A percentile compares a stretch with the other conserved stretches of the same genome.
phyloP scores from a whole-genome alignment of 2,113 vertebrate species.

The Harpagus bidentatus region DNA sequence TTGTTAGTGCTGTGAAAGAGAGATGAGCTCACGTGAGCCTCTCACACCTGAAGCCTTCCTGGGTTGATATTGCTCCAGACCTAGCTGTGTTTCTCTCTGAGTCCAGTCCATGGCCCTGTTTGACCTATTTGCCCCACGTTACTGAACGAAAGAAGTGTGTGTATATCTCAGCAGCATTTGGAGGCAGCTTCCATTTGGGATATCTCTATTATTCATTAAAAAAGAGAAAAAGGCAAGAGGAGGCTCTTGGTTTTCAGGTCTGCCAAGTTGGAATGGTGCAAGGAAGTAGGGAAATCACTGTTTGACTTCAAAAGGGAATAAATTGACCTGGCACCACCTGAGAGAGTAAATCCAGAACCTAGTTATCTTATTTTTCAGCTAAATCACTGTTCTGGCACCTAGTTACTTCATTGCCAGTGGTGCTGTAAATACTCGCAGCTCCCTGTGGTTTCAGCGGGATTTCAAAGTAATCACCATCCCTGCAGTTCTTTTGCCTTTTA shows the following conservation, averaged over 20 bases:
- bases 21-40: background rate
- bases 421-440: constrained; percentile 35
- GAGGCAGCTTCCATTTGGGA: background rate
- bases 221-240: background rate
- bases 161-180: background rate
- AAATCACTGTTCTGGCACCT: constrained; percentile 32
- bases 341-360: background rate
- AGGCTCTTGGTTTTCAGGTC: background rate
- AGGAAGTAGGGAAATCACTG: background rate
- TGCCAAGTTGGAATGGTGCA: background rate
- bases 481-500: constrained; percentile 20
- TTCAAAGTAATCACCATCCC: constrained; percentile 41
- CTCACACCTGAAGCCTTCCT: background rate
- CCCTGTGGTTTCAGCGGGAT: constrained; percentile 34
- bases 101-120: background rate
- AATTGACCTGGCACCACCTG: background rate
- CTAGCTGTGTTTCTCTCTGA: background rate
- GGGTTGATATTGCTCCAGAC: background rate
- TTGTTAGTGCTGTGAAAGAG: background rate
- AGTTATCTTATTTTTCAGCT: constrained; percentile 4
- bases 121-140: background rate
- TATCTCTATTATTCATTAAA: background rate
- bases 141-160: background rate
- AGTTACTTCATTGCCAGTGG: constrained; percentile 40
- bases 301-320: background rate